Evolutionary conservation across 2,113 vertebrate species (phyloP), one percentile per base, ranked within the genome.

Genomic region (Mesitornis unicolor): DNA sequence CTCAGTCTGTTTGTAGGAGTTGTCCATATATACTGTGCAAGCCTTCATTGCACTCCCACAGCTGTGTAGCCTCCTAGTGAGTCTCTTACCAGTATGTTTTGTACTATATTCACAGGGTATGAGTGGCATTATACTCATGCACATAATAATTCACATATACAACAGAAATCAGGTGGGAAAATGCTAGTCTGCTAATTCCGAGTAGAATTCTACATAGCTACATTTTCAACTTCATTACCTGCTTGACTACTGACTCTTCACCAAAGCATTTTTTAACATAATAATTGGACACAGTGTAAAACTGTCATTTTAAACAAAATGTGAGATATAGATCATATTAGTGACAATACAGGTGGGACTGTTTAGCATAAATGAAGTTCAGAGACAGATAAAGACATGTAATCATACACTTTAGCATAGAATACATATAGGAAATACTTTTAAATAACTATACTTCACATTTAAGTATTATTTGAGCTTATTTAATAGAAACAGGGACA

Each of bases 341-440:
- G 53, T 87, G 77, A 87, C 74, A 85, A 77, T 20, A 92, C 70
- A 94, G 84, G 94, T 57, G 80, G 92, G 75, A 86, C 87, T 91
- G 63, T 73, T 92, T 80, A 87, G 51, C 68, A 64, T 56, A 97
- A 98, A 92, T 78, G 59, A 95, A 88, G n/a, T 97, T 97, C 87
- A 97, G 68, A 96, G 63, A 78, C 21, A 85, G 64, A 90, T 82
- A 82, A 95, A 94, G 91, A 96, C n/a, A 53, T 71, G 12, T 64
- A 97, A 95, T 92, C 76, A 90, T 56, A 73, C 9, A n/a, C 1
- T 81, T 89, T 26, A 43, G 3, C 16, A 45, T 47, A 35, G 54
- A 54, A 7, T 68, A 14, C 18, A 51, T 51, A 13, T 68, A 36
- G 40, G 16, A 61, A 84, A 53, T 64, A 89, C 57, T 95, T 88